Evolutionary conservation across 30 jellyfish, hydroid and myxozoan species (phyloP).

Genomic region (Turritopsis rubra): DNA sequence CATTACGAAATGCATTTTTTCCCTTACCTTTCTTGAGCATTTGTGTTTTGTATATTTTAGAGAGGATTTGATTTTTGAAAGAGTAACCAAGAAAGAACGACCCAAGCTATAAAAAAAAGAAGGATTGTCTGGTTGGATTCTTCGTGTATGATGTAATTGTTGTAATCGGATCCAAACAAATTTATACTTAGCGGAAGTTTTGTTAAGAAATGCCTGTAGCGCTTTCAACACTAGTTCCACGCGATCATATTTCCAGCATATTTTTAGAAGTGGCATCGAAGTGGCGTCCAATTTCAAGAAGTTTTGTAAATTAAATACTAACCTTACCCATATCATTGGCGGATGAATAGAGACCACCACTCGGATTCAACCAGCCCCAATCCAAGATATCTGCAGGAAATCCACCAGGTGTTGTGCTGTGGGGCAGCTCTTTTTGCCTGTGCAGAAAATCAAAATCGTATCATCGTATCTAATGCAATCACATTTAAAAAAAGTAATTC

Average conservation of each 20-base stretch:
- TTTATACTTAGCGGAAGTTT: not conserved
- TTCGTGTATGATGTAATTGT: too few relatives aligned
- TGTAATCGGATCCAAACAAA: too few relatives aligned
- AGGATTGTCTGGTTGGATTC: too few relatives aligned
- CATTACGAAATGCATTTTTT: too few relatives aligned
- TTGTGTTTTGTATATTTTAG: not conserved
- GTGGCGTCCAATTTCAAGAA: not conserved
- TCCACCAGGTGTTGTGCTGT: conserved; percentile 42
- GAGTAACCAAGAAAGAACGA: not conserved
- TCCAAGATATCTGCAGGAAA: conserved; percentile 38
- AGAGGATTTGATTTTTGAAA: not conserved
- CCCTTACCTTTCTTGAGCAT: not conserved
- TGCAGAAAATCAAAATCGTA: not conserved
- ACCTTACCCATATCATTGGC: conserved; percentile 75
- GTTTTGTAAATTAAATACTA: conserved; percentile 14
- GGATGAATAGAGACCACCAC: conserved; percentile 76
- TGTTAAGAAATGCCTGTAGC: not conserved
- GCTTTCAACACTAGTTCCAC: not conserved
- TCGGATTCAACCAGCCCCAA: conserved; percentile 98
- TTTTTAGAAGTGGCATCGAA: not conserved
- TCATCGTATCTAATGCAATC: too few relatives aligned
- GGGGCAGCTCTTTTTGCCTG: conserved; percentile 57
- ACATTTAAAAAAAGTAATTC: too few relatives aligned
- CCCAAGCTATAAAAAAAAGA: not conserved
- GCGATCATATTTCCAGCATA: not conserved